Percentiles rank a stretch among this genome's conserved stretches.
These are phyloP conservation scores for Aurelia sp. DNA, from an alignment of 30 jellyfish, hydroid and myxozoan species.

Conservation along the genomic window DNA sequence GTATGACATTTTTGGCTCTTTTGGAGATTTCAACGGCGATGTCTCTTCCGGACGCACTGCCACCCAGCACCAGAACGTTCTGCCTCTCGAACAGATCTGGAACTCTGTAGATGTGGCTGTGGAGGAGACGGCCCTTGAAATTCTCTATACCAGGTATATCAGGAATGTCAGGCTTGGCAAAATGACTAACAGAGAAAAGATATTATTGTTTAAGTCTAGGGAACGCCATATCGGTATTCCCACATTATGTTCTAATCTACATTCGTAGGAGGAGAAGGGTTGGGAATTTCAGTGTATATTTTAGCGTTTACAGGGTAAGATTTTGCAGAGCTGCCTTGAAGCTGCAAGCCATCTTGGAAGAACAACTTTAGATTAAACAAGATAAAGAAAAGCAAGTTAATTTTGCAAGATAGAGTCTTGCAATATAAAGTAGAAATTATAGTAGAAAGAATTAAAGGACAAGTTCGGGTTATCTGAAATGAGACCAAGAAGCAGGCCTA, in stretches of 20 bases:
- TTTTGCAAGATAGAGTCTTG: no score
- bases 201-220: background rate
- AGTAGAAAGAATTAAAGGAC: no score
- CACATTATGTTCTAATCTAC: background rate
- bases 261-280: background rate
- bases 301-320: no score
- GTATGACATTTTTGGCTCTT: slow-evolving; percentile 41
- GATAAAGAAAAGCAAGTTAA: no score
- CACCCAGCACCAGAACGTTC: slow-evolving; percentile 76
- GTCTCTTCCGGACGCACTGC: slow-evolving; percentile 87
- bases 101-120: slow-evolving; percentile 78
- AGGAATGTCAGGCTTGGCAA: slow-evolving; percentile 68
- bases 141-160: slow-evolving; percentile 50
- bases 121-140: slow-evolving; percentile 76
- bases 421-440: no score
- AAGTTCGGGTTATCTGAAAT: no score
- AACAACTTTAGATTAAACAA: no score
- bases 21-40: slow-evolving; percentile 72
- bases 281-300: no score
- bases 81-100: slow-evolving; percentile 51
- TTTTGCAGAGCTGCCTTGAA: no score
- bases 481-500: no score
- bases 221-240: background rate
- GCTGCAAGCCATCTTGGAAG: no score
- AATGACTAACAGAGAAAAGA: slow-evolving; percentile 66